These are phyloP conservation scores for Tachina lurida DNA, from an alignment of 2,888 invertebrate species.

Conservation along the genomic window DNA sequence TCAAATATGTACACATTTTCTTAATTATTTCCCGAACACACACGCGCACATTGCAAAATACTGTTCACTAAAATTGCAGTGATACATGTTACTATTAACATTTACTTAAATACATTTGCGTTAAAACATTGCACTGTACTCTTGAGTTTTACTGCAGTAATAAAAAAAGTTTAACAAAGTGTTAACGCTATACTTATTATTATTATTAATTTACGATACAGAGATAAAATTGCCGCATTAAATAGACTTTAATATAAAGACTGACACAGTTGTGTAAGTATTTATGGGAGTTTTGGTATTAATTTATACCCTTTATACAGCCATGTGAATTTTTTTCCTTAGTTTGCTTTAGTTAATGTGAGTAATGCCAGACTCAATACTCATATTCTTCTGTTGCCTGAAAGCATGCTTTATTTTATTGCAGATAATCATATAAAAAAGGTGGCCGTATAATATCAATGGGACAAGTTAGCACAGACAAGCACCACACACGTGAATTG, in stretches of 20 bases:
- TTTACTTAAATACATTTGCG: neutral
- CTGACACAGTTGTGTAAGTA: slow-evolving; percentile 19
- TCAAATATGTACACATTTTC: neutral
- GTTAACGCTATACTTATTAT: neutral
- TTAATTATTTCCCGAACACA: neutral
- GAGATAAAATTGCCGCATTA: slow-evolving; percentile 24
- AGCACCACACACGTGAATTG: too few relatives aligned
- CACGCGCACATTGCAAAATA: neutral
- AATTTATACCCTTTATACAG: slow-evolving; percentile 10
- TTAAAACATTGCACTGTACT: too few relatives aligned
- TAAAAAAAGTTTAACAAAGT: neutral
- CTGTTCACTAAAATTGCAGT: too few relatives aligned
- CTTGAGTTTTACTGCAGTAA: neutral
- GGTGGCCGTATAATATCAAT: too few relatives aligned
- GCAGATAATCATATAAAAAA: too few relatives aligned
- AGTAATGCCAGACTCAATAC: neutral
- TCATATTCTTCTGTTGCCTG: neutral
- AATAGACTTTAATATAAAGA: slow-evolving; percentile 15
- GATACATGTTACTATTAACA: neutral
- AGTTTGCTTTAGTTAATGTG: neutral
- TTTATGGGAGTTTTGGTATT: neutral
- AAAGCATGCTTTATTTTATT: neutral
- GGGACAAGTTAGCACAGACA: too few relatives aligned
- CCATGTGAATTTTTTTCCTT: neutral
- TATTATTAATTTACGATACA: neutral